A percentile compares a stretch with the other conserved stretches of the same genome.
Conservation (phyloP, 2,113 vertebrate genomes). For the Mus spicilegus region DNA sequence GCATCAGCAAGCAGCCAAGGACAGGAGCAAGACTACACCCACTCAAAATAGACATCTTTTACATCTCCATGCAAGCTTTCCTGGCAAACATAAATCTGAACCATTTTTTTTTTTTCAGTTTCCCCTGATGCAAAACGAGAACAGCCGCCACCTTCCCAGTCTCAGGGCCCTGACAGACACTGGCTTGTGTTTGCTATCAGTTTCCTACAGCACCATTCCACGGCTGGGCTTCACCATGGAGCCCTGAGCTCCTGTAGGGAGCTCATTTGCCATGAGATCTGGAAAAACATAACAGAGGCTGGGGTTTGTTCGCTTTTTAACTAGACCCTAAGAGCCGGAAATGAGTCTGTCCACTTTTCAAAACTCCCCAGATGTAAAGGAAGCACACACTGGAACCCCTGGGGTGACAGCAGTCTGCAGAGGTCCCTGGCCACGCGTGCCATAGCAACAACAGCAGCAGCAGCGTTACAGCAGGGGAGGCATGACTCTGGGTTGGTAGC, state of each 20-base stretch:
- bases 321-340: neutral
- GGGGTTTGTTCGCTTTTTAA: neutral
- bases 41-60: too few species aligned
- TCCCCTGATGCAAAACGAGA: neutral
- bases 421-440: rapidly evolving
- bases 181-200: neutral
- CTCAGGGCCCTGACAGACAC: neutral
- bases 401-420: neutral
- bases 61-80: neutral
- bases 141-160: neutral
- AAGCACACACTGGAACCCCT: neutral
- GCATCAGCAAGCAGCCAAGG: neutral
- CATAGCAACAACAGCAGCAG: rapidly evolving
- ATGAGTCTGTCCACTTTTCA: slow-evolving; percentile 51
- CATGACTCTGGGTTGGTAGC: neutral
- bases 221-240: neutral
- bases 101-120: neutral
- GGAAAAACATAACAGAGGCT: neutral
- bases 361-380: neutral
- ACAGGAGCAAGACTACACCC: neutral
- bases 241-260: neutral
- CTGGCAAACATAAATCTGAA: neutral
- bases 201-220: neutral
- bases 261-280: neutral
- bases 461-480: rapidly evolving